phyloP scores from a whole-genome alignment of 2,113 vertebrate genomes.

The Promerops cafer region DNA sequence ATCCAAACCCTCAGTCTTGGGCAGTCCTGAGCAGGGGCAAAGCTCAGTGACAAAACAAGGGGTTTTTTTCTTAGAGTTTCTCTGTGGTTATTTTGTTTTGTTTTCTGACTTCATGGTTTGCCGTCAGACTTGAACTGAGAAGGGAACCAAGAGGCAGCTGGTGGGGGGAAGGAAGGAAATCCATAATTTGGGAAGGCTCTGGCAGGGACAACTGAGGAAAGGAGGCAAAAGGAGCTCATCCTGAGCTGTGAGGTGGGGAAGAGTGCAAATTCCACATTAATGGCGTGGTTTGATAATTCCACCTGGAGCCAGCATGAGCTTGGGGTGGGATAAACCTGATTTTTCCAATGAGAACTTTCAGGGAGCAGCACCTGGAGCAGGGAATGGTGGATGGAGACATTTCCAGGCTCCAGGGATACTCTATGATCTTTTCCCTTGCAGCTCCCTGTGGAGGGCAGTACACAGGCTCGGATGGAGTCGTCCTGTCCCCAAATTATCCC shows the following conservation, averaged over 20 bases:
- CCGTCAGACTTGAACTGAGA: not conserved
- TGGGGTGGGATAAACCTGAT: not conserved
- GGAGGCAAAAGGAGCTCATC: not conserved
- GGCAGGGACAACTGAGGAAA: not conserved
- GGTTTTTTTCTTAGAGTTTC: not conserved
- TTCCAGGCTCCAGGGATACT: not conserved
- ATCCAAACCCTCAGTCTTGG: fast-evolving
- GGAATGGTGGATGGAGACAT: not conserved
- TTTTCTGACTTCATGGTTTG: not conserved
- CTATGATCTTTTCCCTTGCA: slow-evolving; percentile 40
- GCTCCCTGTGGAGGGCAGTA: slow-evolving; percentile 96
- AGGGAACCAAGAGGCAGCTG: not conserved
- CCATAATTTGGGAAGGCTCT: not conserved
- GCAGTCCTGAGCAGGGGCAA: not conserved
- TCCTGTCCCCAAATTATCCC: slow-evolving; percentile 93
- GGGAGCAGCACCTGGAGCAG: not conserved
- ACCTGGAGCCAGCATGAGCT: not conserved
- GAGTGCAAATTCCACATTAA: not conserved
- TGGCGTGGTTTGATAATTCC: not conserved
- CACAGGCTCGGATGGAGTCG: slow-evolving; percentile 86
- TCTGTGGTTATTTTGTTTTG: not conserved
- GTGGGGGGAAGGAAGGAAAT: not conserved
- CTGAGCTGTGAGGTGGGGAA: not conserved
- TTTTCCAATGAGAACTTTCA: not conserved
- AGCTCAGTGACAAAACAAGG: not conserved